Conservation (phyloP, 2,888 invertebrate genomes). For the Amphipoea lucens region DNA sequence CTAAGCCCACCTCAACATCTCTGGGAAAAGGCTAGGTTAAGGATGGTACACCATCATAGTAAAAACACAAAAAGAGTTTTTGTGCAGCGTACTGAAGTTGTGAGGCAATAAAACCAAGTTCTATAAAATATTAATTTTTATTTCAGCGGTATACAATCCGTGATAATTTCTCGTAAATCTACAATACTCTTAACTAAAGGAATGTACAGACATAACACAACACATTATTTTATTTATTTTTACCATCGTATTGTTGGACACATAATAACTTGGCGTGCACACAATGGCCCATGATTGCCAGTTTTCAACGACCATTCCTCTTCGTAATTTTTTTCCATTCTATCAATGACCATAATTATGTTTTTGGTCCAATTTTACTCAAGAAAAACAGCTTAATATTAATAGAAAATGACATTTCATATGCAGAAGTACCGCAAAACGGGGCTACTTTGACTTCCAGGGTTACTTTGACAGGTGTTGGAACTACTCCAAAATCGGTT, state of each 20-base stretch:
- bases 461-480: too few species aligned
- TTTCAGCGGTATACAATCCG: conserved; percentile 58
- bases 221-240: conserved; percentile 22
- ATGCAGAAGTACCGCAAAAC: too few species aligned
- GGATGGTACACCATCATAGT: too few species aligned
- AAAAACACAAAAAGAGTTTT: background rate
- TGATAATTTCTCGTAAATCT: conserved; percentile 51
- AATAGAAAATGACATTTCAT: background rate
- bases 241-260: conserved; percentile 45
- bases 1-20: background rate
- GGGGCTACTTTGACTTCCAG: too few species aligned
- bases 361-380: background rate
- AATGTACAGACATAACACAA: conserved; percentile 62
- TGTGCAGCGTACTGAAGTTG: background rate
- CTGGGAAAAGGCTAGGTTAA: background rate
- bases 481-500: too few species aligned
- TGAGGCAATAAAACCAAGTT: conserved; percentile 48
- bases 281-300: conserved; percentile 22
- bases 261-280: conserved; percentile 19
- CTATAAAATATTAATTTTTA: conserved; percentile 54
- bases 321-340: background rate
- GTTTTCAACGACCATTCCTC: background rate
- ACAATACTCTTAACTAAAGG: conserved; percentile 62
- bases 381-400: background rate
- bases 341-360: background rate